A percentile compares a stretch with the other conserved stretches of the same genome.
Conservation (phyloP, 2,888 invertebrate species). For the Tipula confusa region DNA sequence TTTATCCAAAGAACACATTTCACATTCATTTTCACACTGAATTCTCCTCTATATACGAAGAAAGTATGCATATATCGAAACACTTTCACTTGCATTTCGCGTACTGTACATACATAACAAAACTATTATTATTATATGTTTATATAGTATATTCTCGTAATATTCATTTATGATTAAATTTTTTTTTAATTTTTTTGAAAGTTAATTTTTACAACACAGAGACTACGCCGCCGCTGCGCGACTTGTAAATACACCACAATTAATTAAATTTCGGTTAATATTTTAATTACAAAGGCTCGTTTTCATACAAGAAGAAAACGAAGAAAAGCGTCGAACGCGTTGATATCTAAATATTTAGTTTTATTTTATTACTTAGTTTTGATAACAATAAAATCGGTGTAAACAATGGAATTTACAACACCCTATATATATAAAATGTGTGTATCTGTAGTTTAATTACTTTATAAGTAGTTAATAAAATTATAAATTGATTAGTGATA, state of each 20-base stretch:
- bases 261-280: background rate
- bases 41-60: background rate
- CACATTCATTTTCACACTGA: background rate
- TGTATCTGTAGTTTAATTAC: background rate
- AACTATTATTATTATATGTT: background rate
- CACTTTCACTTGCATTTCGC: conserved; percentile 6
- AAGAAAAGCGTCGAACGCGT: background rate
- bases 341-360: background rate
- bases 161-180: background rate
- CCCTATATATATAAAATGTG: background rate
- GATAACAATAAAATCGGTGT: background rate
- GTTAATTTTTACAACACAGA: background rate
- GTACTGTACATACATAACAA: background rate
- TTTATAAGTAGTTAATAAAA: background rate
- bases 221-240: background rate
- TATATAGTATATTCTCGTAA: too few species aligned
- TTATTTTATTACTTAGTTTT: background rate
- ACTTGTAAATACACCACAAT: background rate
- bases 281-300: background rate
- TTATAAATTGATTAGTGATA: background rate
- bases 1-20: background rate
- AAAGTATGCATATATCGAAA: background rate
- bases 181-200: background rate
- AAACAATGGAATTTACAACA: background rate
- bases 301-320: background rate